phyloP scores from a whole-genome alignment of 2,113 vertebrate genomes.

The Sceloporus undulatus region DNA sequence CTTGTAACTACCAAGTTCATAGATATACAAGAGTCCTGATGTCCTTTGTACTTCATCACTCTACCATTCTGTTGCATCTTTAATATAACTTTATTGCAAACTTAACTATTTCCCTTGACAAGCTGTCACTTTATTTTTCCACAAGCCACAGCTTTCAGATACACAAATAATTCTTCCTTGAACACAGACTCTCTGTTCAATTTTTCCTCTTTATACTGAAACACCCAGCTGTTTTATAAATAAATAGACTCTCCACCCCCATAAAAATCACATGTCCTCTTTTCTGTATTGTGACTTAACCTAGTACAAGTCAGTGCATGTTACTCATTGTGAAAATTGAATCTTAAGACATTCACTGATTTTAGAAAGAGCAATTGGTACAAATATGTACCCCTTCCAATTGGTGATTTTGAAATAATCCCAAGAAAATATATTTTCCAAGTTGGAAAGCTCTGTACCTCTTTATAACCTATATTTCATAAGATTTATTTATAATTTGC shows the following conservation, averaged over 20 bases:
- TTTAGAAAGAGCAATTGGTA: conserved; percentile 48
- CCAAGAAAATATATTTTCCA: background rate
- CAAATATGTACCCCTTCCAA: conserved; percentile 43
- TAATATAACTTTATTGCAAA: background rate
- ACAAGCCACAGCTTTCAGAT: background rate
- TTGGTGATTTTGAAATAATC: background rate
- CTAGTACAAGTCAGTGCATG: conserved; percentile 70
- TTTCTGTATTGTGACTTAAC: conserved; percentile 55
- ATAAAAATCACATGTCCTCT: conserved; percentile 36
- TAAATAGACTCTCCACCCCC: conserved; percentile 12
- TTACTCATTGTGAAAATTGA: conserved; percentile 72
- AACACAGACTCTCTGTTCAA: background rate
- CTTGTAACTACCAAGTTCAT: background rate
- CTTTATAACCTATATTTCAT: background rate
- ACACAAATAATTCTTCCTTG: background rate
- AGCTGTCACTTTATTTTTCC: background rate
- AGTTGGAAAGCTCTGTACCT: background rate
- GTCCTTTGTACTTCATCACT: background rate
- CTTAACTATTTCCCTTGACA: background rate
- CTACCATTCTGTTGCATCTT: too few species aligned
- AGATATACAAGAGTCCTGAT: background rate
- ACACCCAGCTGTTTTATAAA: conserved; percentile 26
- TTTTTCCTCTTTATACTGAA: background rate
- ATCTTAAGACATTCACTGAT: conserved; percentile 65
- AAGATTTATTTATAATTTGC: background rate